Evolutionary conservation across 2,113 vertebrate genomes (phyloP).

Genomic region (Saguinus midas): DNA sequence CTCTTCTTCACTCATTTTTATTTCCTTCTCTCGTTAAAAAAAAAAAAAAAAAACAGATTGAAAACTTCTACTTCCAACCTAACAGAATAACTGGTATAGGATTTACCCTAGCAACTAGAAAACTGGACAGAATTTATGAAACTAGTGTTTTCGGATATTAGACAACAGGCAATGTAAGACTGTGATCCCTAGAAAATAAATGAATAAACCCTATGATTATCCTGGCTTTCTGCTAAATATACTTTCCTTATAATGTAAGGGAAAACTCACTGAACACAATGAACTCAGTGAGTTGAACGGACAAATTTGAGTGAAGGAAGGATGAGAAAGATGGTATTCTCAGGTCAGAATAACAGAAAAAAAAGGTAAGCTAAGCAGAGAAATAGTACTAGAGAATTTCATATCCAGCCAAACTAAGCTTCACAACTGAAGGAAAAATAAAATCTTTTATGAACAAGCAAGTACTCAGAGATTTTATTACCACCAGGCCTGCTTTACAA

Average conservation of each 20-base stretch:
- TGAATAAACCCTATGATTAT: not conserved
- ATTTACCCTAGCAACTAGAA: constrained; percentile 8
- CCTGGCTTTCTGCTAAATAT: not conserved
- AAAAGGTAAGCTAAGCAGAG: not conserved
- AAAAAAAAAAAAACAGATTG: not conserved
- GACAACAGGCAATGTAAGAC: not conserved
- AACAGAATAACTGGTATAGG: not conserved
- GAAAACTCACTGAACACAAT: not conserved
- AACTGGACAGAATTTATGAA: not conserved
- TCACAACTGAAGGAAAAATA: too few relatives aligned
- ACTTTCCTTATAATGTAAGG: not conserved
- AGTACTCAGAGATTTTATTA: too few relatives aligned
- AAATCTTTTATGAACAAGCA: too few relatives aligned
- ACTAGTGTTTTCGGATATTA: not conserved
- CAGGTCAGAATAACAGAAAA: not conserved
- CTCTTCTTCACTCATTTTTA: too few relatives aligned
- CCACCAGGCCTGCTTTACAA: too few relatives aligned
- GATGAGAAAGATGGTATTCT: not conserved
- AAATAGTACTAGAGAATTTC: not conserved
- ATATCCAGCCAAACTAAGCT: too few relatives aligned
- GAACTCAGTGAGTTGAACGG: not conserved
- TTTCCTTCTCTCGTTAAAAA: too few relatives aligned
- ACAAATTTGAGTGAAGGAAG: not conserved
- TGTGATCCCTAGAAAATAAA: not conserved
- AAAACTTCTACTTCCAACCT: not conserved